These are phyloP conservation scores for Balearica regulorum DNA, from an alignment of 2,797 vertebrate genomes.

Conservation along the genomic window DNA sequence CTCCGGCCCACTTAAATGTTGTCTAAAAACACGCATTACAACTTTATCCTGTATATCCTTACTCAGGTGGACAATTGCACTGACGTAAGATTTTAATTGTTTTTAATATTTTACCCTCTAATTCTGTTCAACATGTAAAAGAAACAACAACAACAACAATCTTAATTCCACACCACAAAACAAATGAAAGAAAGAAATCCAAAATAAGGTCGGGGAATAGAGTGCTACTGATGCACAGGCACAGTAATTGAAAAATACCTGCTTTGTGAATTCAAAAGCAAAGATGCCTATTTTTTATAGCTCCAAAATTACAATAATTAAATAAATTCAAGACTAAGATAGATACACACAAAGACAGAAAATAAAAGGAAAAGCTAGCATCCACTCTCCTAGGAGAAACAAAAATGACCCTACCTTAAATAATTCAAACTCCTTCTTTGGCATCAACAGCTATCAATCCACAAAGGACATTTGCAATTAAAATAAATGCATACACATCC, in stretches of 20 bases:
- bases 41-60: background rate
- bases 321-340: background rate
- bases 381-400: slow-evolving; percentile 44
- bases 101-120: background rate
- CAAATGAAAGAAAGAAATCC: background rate
- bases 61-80: background rate
- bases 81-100: background rate
- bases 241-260: background rate
- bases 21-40: background rate
- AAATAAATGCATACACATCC: slow-evolving; percentile 31
- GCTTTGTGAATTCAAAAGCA: background rate
- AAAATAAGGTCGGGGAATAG: background rate
- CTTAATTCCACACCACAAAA: background rate
- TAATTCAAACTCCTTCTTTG: slow-evolving; percentile 99
- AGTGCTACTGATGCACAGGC: background rate
- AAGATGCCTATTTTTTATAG: background rate
- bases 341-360: slow-evolving; percentile 6
- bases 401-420: slow-evolving; percentile 88
- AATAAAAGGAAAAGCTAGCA: background rate
- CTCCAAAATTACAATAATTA: background rate
- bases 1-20: background rate
- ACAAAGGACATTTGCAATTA: slow-evolving; percentile 63
- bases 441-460: slow-evolving; percentile 93
- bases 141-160: background rate
- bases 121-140: background rate